Evolutionary conservation across 2,888 invertebrate species (phyloP), one percentile per base, ranked within the genome.

Genomic region (Chrysolina haemoptera): DNA sequence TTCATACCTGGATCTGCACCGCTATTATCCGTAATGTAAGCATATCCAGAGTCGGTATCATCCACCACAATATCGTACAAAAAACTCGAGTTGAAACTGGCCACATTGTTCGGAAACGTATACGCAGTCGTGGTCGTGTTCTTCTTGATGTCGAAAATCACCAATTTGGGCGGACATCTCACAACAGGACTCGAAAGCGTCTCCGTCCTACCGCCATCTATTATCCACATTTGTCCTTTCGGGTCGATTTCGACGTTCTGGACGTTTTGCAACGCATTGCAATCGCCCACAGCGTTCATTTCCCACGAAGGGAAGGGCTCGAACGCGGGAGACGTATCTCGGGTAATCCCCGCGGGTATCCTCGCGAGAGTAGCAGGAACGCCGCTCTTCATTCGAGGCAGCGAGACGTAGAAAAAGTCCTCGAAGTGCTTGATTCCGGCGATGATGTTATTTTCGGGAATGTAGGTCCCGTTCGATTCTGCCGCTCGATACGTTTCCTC

Each of bases 21-120:
- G 83, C 92, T 91, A 82, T 92, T 92, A 86, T 94, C 94, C 0
- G 93, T 93, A 48, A 94, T 94, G 83, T 94, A 94, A 0, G 93
- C 94, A 83, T 90, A 92, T 40, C 90, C 90, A 22, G 90, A 90
- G 81, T 92, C 92, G 71, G 92, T 91, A 83, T 92, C 91, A 83
- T 94, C 94, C 27, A 95, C 88, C 0, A 94, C 94, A 63, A 95
- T 89, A 84, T 94, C 94, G 83, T 94, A 94, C 63, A 95, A 86
- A 80, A 92, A 92, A 50, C 91, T 92, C 0, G 89, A 90, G 53
- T 90, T 90, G 0, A 88, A 87, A 22, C 90, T 89, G 0, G 92
- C 91, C 10, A 93, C 90, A 27, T 91, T 89, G 9, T 89, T 83
- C 0, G 94, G 92, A 81, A 95, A 92, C 12, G 89, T 89, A 81